Conservation (phyloP, 1,140 invertebrate genomes). For the Chionoecetes opilio region DNA sequence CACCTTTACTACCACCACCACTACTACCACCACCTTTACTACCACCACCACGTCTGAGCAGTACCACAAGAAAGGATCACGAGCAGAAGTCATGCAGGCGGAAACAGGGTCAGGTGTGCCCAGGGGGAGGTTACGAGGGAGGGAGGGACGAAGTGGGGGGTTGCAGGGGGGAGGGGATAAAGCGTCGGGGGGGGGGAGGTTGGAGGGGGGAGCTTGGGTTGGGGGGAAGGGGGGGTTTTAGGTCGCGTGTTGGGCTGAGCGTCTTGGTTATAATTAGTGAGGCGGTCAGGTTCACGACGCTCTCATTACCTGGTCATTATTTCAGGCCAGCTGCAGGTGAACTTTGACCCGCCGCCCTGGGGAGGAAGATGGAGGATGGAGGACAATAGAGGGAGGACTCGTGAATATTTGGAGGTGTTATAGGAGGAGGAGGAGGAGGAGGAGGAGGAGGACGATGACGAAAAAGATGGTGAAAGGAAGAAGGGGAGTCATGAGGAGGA, state of each 20-base stretch:
- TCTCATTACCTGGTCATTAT: conserved; percentile 54
- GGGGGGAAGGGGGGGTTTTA: neutral
- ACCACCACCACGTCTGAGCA: neutral
- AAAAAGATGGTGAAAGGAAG: too few species aligned
- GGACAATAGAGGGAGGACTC: neutral
- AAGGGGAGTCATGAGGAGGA: too few species aligned
- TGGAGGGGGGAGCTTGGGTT: neutral
- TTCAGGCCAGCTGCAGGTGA: conserved; percentile 43
- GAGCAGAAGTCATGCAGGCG: conserved; percentile 2
- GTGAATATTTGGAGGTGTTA: neutral
- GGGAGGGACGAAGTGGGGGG: neutral
- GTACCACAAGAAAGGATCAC: neutral
- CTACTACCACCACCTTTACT: neutral
- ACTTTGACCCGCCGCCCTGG: neutral
- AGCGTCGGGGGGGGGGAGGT: neutral
- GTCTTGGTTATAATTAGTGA: conserved; percentile 57
- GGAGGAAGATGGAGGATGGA: neutral
- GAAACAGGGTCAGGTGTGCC: neutral
- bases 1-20: neutral
- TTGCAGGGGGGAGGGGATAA: neutral
- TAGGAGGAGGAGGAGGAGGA: too few species aligned
- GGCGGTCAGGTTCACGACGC: neutral
- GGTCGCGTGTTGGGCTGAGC: conserved; percentile 45
- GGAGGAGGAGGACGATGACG: too few species aligned
- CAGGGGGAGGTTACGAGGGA: too few species aligned